Evolutionary conservation across 2,888 invertebrate genomes (phyloP).

Genomic region (Calliopum simillimum): DNA sequence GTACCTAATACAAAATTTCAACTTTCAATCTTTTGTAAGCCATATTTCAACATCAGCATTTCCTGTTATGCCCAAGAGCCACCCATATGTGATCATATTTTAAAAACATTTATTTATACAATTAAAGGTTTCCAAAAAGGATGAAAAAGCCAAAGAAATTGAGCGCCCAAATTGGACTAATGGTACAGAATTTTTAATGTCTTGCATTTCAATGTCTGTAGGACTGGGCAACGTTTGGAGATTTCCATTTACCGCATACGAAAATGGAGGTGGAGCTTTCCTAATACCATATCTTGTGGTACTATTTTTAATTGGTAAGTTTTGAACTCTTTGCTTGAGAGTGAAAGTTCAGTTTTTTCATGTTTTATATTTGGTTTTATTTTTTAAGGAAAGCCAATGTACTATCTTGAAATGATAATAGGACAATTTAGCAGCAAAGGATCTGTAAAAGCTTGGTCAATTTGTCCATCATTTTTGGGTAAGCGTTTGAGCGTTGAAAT

Average conservation of each 20-base stretch:
- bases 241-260: slow-evolving; percentile 74
- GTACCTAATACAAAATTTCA: too few relatives aligned
- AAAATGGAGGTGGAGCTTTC: slow-evolving; percentile 81
- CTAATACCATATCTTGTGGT: slow-evolving; percentile 80
- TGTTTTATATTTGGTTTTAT: not conserved
- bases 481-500: too few relatives aligned
- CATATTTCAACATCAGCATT: too few relatives aligned
- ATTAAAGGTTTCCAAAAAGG: too few relatives aligned
- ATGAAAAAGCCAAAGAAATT: too few relatives aligned
- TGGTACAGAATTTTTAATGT: slow-evolving; percentile 78
- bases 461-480: slow-evolving; percentile 83
- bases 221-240: slow-evolving; percentile 81
- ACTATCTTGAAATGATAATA: slow-evolving; percentile 84
- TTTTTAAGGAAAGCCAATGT: slow-evolving; percentile 74
- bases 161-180: slow-evolving; percentile 70
- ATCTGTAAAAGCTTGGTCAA: slow-evolving; percentile 77
- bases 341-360: not conserved
- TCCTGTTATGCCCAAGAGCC: too few relatives aligned
- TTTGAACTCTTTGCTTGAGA: not conserved
- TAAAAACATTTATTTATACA: too few relatives aligned
- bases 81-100: too few relatives aligned
- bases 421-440: slow-evolving; percentile 88
- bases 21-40: too few relatives aligned
- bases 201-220: slow-evolving; percentile 80
- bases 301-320: slow-evolving; percentile 71